phyloP scores from a whole-genome alignment of 2,888 invertebrate genomes.

The Antheraea yamamai region DNA sequence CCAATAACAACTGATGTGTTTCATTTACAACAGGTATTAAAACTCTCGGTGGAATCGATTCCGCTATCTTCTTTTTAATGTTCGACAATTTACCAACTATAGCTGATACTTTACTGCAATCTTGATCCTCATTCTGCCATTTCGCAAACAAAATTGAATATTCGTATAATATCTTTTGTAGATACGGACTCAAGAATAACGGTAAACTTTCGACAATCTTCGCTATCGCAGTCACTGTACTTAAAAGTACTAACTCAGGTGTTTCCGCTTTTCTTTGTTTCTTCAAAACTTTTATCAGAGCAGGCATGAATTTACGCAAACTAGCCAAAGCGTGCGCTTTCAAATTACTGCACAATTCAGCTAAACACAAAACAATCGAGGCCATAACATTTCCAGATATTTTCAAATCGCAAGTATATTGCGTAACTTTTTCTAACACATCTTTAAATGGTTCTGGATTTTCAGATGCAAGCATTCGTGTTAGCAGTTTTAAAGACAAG shows the following conservation, averaged over 20 bases:
- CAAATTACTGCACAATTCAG: slow-evolving; percentile 89
- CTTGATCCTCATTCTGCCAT: slow-evolving; percentile 75
- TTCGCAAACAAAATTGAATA: slow-evolving; percentile 82
- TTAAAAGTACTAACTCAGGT: slow-evolving; percentile 84
- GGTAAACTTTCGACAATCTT: slow-evolving; percentile 92
- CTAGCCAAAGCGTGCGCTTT: slow-evolving; percentile 88
- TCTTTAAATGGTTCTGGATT: slow-evolving; percentile 87
- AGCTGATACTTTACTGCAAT: slow-evolving; percentile 74
- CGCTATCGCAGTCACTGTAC: slow-evolving; percentile 89
- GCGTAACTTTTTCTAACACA: slow-evolving; percentile 85
- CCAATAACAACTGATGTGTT: slow-evolving; percentile 83
- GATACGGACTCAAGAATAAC: slow-evolving; percentile 92
- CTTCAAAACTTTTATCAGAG: slow-evolving; percentile 84
- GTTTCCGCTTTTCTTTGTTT: slow-evolving; percentile 82
- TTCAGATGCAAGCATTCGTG: slow-evolving; percentile 85
- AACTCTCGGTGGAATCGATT: slow-evolving; percentile 86
- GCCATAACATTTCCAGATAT: slow-evolving; percentile 85
- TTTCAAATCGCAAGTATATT: slow-evolving; percentile 78
- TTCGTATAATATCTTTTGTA: slow-evolving; percentile 86
- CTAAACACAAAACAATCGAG: slow-evolving; percentile 88
- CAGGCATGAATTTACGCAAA: slow-evolving; percentile 91
- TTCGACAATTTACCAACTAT: slow-evolving; percentile 82
- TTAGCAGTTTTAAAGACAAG: slow-evolving; percentile 91
- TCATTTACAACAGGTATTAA: slow-evolving; percentile 88
- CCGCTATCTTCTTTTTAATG: slow-evolving; percentile 86